These are phyloP conservation scores for Eledone cirrhosa DNA, from an alignment of 2,888 invertebrate genomes.

Conservation along the genomic window DNA sequence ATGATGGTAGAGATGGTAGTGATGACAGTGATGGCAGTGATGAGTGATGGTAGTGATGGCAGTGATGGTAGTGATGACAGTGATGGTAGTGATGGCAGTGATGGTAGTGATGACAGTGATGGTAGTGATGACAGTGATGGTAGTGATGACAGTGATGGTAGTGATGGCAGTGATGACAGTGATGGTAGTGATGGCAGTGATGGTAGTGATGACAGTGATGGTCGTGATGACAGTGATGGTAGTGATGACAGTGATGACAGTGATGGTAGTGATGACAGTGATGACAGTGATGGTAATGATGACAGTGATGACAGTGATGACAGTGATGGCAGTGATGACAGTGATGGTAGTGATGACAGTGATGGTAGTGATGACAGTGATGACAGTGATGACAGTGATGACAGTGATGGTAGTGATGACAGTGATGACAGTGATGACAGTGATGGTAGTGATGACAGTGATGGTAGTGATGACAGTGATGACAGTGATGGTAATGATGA, in stretches of 20 bases:
- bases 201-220: constrained; percentile 9
- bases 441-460: not conserved
- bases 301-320: constrained; percentile 5
- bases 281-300: not conserved
- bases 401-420: constrained; percentile 20
- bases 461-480: constrained; percentile 6
- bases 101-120: constrained; percentile 12
- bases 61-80: not conserved
- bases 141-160: constrained; percentile 8
- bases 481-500: not conserved
- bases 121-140: constrained; percentile 2
- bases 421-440: not conserved
- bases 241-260: constrained; percentile 18
- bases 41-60: too few species aligned
- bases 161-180: constrained; percentile 21
- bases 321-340: constrained; percentile 8
- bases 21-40: not conserved
- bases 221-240: constrained; percentile 9
- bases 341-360: constrained; percentile 3
- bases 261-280: constrained; percentile 19
- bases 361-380: constrained; percentile 19
- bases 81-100: constrained; percentile 12
- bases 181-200: constrained; percentile 16
- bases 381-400: constrained; percentile 8
- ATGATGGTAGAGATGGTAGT: too few species aligned